phyloP scores from a whole-genome alignment of 2,113 vertebrate species.

The Chaetura pelagica region DNA sequence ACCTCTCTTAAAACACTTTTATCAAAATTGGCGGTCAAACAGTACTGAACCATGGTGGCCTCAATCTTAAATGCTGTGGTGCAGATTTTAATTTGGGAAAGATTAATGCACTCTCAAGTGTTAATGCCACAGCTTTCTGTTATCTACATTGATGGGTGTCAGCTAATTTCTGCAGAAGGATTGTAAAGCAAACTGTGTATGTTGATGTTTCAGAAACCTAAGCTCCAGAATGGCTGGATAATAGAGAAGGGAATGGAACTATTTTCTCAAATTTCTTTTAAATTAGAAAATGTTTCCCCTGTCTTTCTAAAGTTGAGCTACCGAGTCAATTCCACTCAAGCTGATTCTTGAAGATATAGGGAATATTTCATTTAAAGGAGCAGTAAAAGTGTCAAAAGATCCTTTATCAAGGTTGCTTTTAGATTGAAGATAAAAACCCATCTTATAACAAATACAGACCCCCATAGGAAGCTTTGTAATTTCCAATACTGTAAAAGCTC shows the following conservation, averaged over 20 bases:
- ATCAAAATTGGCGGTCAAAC: conserved; percentile 96
- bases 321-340: conserved; percentile 64
- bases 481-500: neutral
- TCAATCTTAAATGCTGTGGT: conserved; percentile 90
- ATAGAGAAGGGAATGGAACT: conserved; percentile 77
- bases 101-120: conserved; percentile 92
- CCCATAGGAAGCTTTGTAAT: conserved; percentile 38
- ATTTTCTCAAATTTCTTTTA: conserved; percentile 88
- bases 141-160: conserved; percentile 91
- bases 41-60: conserved; percentile 87
- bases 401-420: conserved; percentile 72
- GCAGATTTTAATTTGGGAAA: conserved; percentile 99
- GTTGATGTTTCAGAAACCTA: conserved; percentile 72
- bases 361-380: conserved; percentile 76
- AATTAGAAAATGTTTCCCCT: conserved; percentile 83
- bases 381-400: conserved; percentile 74
- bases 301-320: conserved; percentile 65
- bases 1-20: conserved; percentile 95
- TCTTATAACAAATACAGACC: conserved; percentile 59
- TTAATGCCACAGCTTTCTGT: conserved; percentile 86
- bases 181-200: conserved; percentile 78
- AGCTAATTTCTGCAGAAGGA: conserved; percentile 84
- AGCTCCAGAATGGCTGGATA: conserved; percentile 72
- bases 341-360: conserved; percentile 69
- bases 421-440: conserved; percentile 59